These are phyloP conservation scores for Sebastes flavidus DNA, from an alignment of 2,797 vertebrate species.

Conservation along the genomic window DNA sequence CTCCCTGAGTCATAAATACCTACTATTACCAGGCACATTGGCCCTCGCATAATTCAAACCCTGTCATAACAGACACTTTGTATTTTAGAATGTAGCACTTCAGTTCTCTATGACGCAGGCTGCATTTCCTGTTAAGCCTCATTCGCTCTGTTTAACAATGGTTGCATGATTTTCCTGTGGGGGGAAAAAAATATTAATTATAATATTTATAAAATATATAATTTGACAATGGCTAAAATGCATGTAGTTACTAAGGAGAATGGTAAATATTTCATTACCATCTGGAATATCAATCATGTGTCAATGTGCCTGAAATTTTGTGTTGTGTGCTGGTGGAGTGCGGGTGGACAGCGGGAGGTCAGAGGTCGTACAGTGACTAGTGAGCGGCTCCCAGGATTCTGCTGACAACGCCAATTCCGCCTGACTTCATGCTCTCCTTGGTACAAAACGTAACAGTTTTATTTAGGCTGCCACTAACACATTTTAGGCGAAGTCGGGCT, in stretches of 20 bases:
- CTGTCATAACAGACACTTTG: not conserved
- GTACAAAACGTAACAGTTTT: constrained; percentile 55
- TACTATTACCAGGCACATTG: not conserved
- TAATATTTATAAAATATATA: too few relatives aligned
- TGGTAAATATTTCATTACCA: not conserved
- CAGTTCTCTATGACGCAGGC: not conserved
- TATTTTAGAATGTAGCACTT: not conserved
- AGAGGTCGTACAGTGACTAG: constrained; percentile 71
- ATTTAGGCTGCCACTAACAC: not conserved
- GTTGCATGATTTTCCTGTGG: not conserved
- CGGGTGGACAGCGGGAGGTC: constrained; percentile 60
- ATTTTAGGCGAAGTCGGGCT: not conserved
- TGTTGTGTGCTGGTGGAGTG: constrained; percentile 20
- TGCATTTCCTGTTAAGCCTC: not conserved
- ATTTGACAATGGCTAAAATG: not conserved
- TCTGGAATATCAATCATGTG: not conserved
- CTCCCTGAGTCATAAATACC: not conserved
- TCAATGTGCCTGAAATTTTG: not conserved
- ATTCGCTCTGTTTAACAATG: not conserved
- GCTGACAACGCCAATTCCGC: constrained; percentile 68
- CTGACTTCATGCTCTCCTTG: constrained; percentile 54
- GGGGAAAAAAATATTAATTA: not conserved
- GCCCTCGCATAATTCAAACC: not conserved
- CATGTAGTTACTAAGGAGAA: not conserved
- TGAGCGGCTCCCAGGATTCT: constrained; percentile 64